Conservation (phyloP, 2,797 vertebrate species). For the Leptoclinus maculatus region DNA sequence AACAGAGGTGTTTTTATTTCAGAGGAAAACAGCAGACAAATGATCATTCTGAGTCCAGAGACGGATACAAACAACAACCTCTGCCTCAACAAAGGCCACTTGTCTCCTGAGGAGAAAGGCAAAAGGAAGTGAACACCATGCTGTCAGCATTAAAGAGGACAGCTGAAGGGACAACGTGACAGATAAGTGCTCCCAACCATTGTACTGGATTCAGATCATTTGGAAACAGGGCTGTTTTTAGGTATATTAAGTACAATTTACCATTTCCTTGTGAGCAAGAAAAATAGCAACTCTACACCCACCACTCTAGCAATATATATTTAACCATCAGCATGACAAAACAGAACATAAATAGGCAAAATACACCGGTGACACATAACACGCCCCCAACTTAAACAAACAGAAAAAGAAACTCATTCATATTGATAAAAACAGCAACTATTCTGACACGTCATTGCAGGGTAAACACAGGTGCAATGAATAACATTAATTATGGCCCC, state of each 20-base stretch:
- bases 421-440: background rate
- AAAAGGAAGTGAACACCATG: slow-evolving; percentile 37
- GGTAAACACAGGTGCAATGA: background rate
- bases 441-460: background rate
- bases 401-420: background rate
- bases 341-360: background rate
- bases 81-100: slow-evolving; percentile 32
- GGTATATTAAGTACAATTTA: slow-evolving; percentile 12
- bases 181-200: slow-evolving; percentile 33
- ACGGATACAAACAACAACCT: slow-evolving; percentile 50
- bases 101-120: slow-evolving; percentile 46
- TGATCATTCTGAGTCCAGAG: slow-evolving; percentile 30
- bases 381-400: background rate
- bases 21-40: slow-evolving; percentile 44
- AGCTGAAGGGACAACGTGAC: slow-evolving; percentile 37
- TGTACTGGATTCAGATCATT: slow-evolving; percentile 26
- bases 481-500: background rate
- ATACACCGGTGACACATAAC: background rate
- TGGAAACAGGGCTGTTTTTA: slow-evolving; percentile 11
- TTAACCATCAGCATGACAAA: slow-evolving; percentile 6
- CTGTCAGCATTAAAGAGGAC: slow-evolving; percentile 41
- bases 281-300: background rate
- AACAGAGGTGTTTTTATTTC: background rate
- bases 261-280: slow-evolving; percentile 17
- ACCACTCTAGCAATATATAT: slow-evolving; percentile 17